A percentile compares a stretch with the other conserved stretches of the same genome.
These are phyloP conservation scores for Rhinoderma darwinii DNA, from an alignment of 2,113 vertebrate species.

Conservation along the genomic window DNA sequence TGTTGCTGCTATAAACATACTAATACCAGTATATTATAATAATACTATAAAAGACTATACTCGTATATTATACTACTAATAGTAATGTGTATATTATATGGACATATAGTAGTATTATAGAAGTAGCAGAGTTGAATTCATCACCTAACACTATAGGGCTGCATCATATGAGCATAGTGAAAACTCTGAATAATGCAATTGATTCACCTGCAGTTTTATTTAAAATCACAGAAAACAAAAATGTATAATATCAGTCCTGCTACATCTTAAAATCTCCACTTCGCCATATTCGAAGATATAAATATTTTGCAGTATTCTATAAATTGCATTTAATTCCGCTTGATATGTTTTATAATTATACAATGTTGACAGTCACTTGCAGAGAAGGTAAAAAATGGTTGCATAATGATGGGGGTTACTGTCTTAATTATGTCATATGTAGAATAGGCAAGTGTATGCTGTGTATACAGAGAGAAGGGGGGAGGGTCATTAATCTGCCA, in stretches of 20 bases:
- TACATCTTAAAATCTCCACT: neutral
- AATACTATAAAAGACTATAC: too few relatives aligned
- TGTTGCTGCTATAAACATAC: neutral
- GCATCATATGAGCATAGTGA: neutral
- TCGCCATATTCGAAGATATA: neutral
- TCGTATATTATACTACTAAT: too few relatives aligned
- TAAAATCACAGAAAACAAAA: neutral
- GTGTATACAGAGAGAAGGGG: neutral
- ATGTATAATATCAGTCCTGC: neutral
- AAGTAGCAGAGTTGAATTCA: neutral
- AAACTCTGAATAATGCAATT: neutral
- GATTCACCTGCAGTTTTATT: neutral
- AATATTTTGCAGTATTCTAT: neutral
- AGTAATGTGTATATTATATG: too few relatives aligned
- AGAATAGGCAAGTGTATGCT: neutral
- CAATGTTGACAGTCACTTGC: neutral
- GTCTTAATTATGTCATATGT: neutral
- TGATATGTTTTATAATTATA: neutral
- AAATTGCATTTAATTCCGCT: too few relatives aligned
- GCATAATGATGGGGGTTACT: neutral
- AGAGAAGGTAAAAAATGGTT: neutral
- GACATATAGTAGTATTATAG: too few relatives aligned
- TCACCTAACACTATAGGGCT: neutral
- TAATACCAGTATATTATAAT: too few relatives aligned
- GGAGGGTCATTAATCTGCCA: conserved; percentile 13